Evolutionary conservation across 2,797 vertebrate genomes (phyloP), one percentile per base, ranked within the genome.

Genomic region (Remorina albescens): DNA sequence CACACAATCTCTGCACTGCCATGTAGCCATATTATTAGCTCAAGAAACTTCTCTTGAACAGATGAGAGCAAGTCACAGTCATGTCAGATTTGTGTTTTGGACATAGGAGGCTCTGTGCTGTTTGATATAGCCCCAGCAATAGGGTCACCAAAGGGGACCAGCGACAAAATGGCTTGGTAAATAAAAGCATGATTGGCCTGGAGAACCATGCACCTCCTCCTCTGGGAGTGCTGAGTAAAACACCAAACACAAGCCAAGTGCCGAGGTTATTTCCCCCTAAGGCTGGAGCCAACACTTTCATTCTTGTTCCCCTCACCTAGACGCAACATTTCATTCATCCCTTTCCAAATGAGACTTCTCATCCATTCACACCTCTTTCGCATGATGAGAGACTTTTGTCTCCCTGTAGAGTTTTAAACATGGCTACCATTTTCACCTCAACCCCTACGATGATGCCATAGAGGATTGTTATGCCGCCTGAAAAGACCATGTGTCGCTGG

Each of bases 351-450:
- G 63, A 83, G 65, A 82, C 74, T 88, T 76, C 75, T 75, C 76
- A 69, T 84, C 72, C 19, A 42, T 81, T 84, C 67, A 67, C 81
- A 78, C 73, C 83, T 74, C 32, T 67, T 80, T 83, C 56, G n/a
- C 53, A 53, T 55, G 74, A 81, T 46, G 67, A 76, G 54, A 74
- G 83, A 71, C 46, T 61, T 67, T 60, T 47, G 66, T 81, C 69
- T 82, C 86, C 69, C 83, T 30, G 64, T 67, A 67, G 76, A 80
- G 72, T 76, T 88, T 87, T 78, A 75, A 84, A 72, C 5, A 8
- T 2, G 2, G 42, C 76, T 82, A 73, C 67, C 74, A 71, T 87
- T 89, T 90, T 89, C 86, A 86, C 86, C 81, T 82, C 76, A 51
- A 42, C 53, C 77, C 61, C 65, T 44, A 74, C 36, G n/a, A 81